These are phyloP conservation scores for Panopea generosa DNA, from an alignment of 2,888 invertebrate genomes.

Conservation along the genomic window DNA sequence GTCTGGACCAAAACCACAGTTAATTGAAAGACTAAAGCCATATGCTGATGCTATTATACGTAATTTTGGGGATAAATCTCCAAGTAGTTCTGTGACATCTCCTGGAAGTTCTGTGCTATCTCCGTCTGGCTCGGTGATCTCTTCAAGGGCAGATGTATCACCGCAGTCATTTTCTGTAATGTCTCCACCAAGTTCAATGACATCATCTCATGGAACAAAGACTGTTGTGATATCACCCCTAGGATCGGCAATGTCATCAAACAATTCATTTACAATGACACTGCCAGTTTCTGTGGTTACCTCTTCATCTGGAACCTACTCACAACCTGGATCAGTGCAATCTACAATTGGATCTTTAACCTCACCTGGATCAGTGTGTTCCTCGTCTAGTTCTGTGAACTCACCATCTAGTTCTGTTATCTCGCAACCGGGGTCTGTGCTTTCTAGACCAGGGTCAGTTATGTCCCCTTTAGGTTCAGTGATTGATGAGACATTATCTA, in stretches of 20 bases:
- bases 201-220: constrained; percentile 42
- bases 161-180: constrained; percentile 51
- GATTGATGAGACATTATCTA: constrained; percentile 56
- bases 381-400: constrained; percentile 30
- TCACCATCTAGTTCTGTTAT: constrained; percentile 36
- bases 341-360: constrained; percentile 25
- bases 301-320: constrained; percentile 17
- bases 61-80: constrained; percentile 42
- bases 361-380: constrained; percentile 49
- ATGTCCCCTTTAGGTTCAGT: constrained; percentile 58
- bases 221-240: constrained; percentile 40
- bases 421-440: constrained; percentile 41
- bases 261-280: constrained; percentile 28
- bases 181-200: constrained; percentile 59
- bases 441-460: constrained; percentile 47
- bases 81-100: constrained; percentile 38
- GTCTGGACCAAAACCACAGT: constrained; percentile 97
- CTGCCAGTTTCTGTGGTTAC: constrained; percentile 34
- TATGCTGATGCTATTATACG: constrained; percentile 83
- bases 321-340: constrained; percentile 45
- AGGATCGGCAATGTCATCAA: constrained; percentile 22
- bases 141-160: constrained; percentile 50
- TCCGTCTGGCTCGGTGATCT: constrained; percentile 41
- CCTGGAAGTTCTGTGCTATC: constrained; percentile 50
- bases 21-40: constrained; percentile 95